These are phyloP conservation scores for Oreochromis mossambicus DNA, from an alignment of 2,797 vertebrate species.

Conservation along the genomic window DNA sequence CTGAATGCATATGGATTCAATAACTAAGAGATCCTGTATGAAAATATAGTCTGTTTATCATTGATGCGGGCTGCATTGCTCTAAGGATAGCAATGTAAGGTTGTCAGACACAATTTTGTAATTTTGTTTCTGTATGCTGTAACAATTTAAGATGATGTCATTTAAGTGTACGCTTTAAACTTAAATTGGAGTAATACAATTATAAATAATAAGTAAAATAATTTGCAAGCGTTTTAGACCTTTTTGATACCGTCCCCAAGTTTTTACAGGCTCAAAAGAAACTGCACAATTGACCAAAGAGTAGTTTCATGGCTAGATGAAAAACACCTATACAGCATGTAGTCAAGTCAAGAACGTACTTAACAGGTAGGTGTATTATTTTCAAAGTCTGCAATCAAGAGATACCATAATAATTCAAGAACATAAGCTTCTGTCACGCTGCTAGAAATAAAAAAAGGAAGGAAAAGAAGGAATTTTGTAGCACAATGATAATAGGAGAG, in stretches of 20 bases:
- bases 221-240: neutral
- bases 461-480: neutral
- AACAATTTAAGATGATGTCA: neutral
- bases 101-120: neutral
- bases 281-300: neutral
- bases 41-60: neutral
- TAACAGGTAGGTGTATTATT: neutral
- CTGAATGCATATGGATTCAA: neutral
- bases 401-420: neutral
- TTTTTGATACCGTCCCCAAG: neutral
- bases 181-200: neutral
- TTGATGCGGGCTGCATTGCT: neutral
- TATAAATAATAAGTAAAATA: neutral
- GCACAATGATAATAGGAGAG: neutral
- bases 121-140: neutral
- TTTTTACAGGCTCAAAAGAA: neutral
- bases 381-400: neutral
- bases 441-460: neutral
- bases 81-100: neutral
- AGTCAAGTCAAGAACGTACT: neutral
- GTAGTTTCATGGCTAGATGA: neutral
- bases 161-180: neutral
- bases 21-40: neutral
- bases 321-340: neutral
- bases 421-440: neutral